These are phyloP conservation scores for Liparis tanakae DNA, from an alignment of 2,797 vertebrate genomes.

Conservation along the genomic window DNA sequence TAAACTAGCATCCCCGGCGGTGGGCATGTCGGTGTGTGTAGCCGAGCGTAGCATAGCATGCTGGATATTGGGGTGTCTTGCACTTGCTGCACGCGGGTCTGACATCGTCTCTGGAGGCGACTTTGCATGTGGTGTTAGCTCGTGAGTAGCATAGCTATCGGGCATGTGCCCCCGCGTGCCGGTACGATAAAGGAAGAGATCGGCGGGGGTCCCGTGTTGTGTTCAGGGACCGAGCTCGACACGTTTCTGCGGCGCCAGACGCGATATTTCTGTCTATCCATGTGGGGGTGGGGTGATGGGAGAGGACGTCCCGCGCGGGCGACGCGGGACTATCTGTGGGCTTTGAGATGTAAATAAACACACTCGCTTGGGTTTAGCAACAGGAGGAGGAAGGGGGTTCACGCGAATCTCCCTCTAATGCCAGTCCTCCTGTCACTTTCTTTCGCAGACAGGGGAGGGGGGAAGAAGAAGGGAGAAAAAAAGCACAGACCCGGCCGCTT, in stretches of 20 bases:
- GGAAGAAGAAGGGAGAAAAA: background rate
- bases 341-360: background rate
- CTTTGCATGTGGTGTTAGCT: background rate
- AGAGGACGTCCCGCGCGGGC: background rate
- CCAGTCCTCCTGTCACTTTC: constrained; percentile 49
- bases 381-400: constrained; percentile 36
- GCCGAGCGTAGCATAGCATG: constrained; percentile 59
- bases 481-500: constrained; percentile 76
- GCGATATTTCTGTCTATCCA: background rate
- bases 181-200: constrained; percentile 9
- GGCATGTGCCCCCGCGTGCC: constrained; percentile 19
- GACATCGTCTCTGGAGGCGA: background rate
- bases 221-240: constrained; percentile 61
- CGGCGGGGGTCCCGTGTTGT: constrained; percentile 57
- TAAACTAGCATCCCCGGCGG: constrained; percentile 60
- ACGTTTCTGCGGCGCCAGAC: background rate
- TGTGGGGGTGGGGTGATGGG: background rate
- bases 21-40: constrained; percentile 64
- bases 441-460: constrained; percentile 30
- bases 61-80: constrained; percentile 34
- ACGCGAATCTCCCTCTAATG: constrained; percentile 31
- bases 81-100: constrained; percentile 11
- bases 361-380: background rate
- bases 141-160: background rate
- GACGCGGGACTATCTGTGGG: background rate